Percentiles rank a stretch among this genome's conserved stretches.
Conservation (phyloP, 2,113 vertebrate genomes). For the Malurus alboscapulatus region DNA sequence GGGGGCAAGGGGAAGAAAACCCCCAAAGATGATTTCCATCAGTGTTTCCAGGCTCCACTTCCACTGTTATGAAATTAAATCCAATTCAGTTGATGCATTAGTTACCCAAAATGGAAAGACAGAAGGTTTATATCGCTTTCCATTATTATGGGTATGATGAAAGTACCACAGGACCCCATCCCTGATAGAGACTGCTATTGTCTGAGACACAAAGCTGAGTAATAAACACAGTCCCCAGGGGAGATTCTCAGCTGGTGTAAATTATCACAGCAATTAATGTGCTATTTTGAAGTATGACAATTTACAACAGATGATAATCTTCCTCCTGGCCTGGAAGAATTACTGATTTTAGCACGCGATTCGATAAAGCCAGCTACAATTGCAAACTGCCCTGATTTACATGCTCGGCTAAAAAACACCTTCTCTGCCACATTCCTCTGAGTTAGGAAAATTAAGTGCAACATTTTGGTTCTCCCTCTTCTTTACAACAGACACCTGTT, state of each 20-base stretch:
- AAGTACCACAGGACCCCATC: slow-evolving; percentile 3
- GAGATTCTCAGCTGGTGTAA: slow-evolving; percentile 49
- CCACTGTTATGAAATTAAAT: slow-evolving; percentile 1
- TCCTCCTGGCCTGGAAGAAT: slow-evolving; percentile 43
- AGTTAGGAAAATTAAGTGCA: neutral
- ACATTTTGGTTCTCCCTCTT: neutral
- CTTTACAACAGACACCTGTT: neutral
- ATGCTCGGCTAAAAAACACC: neutral
- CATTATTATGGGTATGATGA: slow-evolving; percentile 3
- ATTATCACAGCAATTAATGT: slow-evolving; percentile 58
- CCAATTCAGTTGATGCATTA: neutral
- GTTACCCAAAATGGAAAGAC: slow-evolving; percentile 11
- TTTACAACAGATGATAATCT: slow-evolving; percentile 60
- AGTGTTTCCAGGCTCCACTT: neutral
- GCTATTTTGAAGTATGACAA: slow-evolving; percentile 46
- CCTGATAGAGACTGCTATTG: slow-evolving; percentile 3
- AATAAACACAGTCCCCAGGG: slow-evolving; percentile 26
- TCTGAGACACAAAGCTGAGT: slow-evolving; percentile 36
- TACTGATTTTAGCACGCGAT: neutral
- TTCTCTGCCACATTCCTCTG: neutral
- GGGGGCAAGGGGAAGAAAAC: neutral
- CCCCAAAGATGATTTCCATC: neutral
- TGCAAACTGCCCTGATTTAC: neutral
- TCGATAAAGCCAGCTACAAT: neutral
- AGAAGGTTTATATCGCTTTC: slow-evolving; percentile 7